Base-by-base conservation (phyloP, 2,888 invertebrate genomes). In the Diarsia dahlii region DNA sequence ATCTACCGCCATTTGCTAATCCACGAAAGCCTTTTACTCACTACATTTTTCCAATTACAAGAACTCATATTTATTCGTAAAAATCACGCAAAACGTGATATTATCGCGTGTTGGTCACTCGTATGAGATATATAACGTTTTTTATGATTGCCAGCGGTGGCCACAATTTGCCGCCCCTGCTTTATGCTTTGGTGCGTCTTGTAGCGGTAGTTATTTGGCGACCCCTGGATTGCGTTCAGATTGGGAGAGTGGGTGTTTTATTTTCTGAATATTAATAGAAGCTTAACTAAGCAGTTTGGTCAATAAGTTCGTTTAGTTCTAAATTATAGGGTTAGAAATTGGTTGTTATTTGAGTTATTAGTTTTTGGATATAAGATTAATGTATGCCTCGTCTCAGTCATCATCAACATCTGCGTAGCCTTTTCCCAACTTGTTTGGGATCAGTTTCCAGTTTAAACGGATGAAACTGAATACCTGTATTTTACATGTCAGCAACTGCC, bases 131-230 rank as follows among this genome's bases (percentile, higher is more conserved):
- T 83, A 80, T 63, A 63, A 45, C 63, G 23, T 89, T 91, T 91
- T 91, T 90, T 90, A 90, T 90, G 88, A 88, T 88, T 76, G 75
- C 75, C 69, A 74, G 85, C 74, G 82, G 87, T 86, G 88, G 89
- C 88, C 88, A 90, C 91, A 91, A 92, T 92, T 92, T 92, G 89
- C 90, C 90, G 78, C 91, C 92, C 91, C 83, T 84, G 84, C 90
- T 91, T 93, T 90, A 93, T 91, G 93, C 92, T 93, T 92, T 93
- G 93, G 93, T 95, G 92, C 94, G 91, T 91, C 90, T 88, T 91
- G 88, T 86, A 88, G 87, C 87, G 89, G 89, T 84, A 84, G 90
- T 94, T 94, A 93, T 94, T 92, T 92, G 87, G 83, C 73, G 83
- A 85, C 89, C 90, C 84, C 84, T 71, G 65, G 64, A 72, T 60